Percentiles rank a stretch among this genome's conserved stretches.
Conservation (phyloP, 2,797 vertebrate genomes). For the Sebastes cheni region DNA sequence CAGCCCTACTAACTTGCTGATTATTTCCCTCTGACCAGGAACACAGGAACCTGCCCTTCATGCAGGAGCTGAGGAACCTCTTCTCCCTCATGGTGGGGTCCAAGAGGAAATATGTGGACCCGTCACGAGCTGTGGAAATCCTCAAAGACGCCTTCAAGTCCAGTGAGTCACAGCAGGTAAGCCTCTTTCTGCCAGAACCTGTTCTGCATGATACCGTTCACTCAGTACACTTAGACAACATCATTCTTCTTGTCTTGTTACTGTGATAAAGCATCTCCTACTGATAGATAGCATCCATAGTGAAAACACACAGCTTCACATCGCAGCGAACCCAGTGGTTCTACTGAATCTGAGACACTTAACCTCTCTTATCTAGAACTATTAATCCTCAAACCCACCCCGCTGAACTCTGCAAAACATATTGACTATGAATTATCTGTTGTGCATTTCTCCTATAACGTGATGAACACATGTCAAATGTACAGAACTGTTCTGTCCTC, state of each 20-base stretch:
- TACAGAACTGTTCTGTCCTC: neutral
- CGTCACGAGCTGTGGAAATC: conserved; percentile 96
- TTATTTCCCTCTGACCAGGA: conserved; percentile 79
- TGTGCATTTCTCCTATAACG: conserved; percentile 28
- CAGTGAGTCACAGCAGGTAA: conserved; percentile 97
- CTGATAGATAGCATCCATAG: neutral
- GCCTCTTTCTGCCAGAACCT: neutral
- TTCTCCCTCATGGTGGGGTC: conserved; percentile 98
- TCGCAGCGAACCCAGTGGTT: neutral
- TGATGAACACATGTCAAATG: conserved; percentile 13
- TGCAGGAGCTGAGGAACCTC: conserved; percentile 94
- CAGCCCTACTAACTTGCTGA: neutral
- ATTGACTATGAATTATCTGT: conserved; percentile 31
- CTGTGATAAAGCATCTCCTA: neutral
- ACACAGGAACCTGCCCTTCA: conserved; percentile 97
- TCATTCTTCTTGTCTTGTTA: neutral
- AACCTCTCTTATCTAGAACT: conserved; percentile 38
- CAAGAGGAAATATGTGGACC: conserved; percentile 97
- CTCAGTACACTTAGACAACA: neutral
- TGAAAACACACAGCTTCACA: neutral
- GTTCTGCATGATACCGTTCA: neutral
- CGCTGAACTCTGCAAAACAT: conserved; percentile 27
- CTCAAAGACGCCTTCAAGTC: conserved; percentile 99
- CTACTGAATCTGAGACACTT: conserved; percentile 7
- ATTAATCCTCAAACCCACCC: conserved; percentile 44